phyloP scores from a whole-genome alignment of 2,113 vertebrate species.

The Pyxicephalus adspersus region DNA sequence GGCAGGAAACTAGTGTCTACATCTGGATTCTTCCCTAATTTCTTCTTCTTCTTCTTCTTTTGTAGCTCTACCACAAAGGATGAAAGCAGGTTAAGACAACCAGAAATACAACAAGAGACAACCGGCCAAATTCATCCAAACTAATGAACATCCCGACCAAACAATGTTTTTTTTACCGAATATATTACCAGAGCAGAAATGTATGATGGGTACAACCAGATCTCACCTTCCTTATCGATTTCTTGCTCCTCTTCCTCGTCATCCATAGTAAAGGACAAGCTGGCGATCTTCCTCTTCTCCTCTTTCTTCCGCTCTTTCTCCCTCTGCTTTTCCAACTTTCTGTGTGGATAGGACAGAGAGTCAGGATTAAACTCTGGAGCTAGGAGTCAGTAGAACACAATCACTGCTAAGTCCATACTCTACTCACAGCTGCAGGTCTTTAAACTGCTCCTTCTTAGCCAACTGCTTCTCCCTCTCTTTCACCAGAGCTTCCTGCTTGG shows the following conservation, averaged over 20 bases:
- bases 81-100: neutral
- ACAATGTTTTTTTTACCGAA: too few species aligned
- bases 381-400: neutral
- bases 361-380: neutral
- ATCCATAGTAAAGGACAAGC: conserved; percentile 80
- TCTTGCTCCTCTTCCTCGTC: conserved; percentile 58
- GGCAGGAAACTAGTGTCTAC: conserved; percentile 92
- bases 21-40: conserved; percentile 87
- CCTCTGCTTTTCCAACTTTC: conserved; percentile 82
- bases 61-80: conserved; percentile 63
- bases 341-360: conserved; percentile 49
- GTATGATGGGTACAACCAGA: too few species aligned
- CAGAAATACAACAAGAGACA: neutral
- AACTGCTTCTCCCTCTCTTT: conserved; percentile 91
- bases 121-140: too few species aligned
- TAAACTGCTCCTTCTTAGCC: conserved; percentile 90
- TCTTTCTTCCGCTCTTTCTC: conserved; percentile 84
- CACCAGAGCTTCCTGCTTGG: conserved; percentile 89
- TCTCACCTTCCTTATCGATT: neutral
- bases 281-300: conserved; percentile 86
- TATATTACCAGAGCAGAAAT: too few species aligned
- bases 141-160: too few species aligned
- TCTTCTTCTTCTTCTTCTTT: conserved; percentile 71
- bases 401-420: neutral
- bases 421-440: conserved; percentile 85